Evolutionary conservation across 2,888 invertebrate genomes (phyloP), one percentile per base, ranked within the genome.

Genomic region (Malthinus seriepunctatus): DNA sequence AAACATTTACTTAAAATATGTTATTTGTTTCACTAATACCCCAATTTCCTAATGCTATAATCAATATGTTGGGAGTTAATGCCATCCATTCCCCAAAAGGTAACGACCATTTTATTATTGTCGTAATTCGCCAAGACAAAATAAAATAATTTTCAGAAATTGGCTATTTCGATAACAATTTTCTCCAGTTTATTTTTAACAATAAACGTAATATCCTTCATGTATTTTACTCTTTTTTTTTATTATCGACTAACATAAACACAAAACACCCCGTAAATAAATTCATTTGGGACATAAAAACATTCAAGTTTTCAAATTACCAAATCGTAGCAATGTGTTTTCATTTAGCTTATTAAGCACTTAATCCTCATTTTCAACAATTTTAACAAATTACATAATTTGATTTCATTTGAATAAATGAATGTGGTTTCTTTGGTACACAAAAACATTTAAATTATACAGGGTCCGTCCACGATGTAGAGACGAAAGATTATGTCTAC

Each of bases 191-290:
- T 58, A 52, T 58, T 58, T 53, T 49, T 50, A 46, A 56, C 37
- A 60, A 56, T 44, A 51, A 60, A 55, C 46, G 39, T 47, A 56
- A 60, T 51, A 55, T 42, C 45, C 46, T 42, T 37, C 38, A 14
- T 34, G 51, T 50, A 59, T 44, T 51, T n/a, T n/a, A n/a, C n/a
- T n/a, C n/a, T n/a, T 56, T 45, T 39, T 39, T 56, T 55, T 60
- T 60, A 55, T 47, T 55, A 51, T 42, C 48, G 32, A 10, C 23
- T 47, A 45, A 47, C 51, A 48, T 54, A 59, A 59, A 59, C 55
- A 56, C 39, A 23, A n/a, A n/a, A n/a, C n/a, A n/a, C n/a, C n/a
- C 39, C 48, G 50, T 31, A 49, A 33, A 44, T 47, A 45, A 59
- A 54, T 59, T 50, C 53, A 38, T 55, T 23, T n/a, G n/a, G n/a